Conservation (phyloP, 1,140 invertebrate species). For the Hormaphis cornu region DNA sequence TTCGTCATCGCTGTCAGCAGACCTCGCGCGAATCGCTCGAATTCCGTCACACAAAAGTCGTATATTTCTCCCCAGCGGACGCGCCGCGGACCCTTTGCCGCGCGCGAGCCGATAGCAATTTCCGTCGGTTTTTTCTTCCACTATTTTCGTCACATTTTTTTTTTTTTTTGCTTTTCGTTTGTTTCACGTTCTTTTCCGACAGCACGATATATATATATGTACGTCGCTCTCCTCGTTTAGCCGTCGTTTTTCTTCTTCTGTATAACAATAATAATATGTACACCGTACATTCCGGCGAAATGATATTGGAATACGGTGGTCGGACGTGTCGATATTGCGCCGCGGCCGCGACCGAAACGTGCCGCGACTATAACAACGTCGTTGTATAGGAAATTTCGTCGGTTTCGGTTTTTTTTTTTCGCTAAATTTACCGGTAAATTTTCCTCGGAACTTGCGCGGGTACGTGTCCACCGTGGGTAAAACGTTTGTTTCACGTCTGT, state of each 20-base stretch:
- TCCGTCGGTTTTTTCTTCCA: neutral
- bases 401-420: no score
- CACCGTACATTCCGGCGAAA: neutral
- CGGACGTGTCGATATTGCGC: neutral
- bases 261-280: no score
- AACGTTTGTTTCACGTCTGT: no score
- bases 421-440: no score
- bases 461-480: no score
- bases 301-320: neutral
- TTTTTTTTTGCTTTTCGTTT: neutral
- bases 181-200: neutral
- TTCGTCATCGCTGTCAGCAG: neutral
- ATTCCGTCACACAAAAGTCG: slow-evolving; percentile 31
- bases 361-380: neutral
- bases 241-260: no score
- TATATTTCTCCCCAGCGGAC: slow-evolving; percentile 5
- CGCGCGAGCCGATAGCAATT: slow-evolving; percentile 6
- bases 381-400: no score
- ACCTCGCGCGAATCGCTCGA: neutral
- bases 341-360: neutral
- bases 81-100: neutral
- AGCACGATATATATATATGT: no score
- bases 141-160: no score
- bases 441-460: no score
- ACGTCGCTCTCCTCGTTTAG: neutral